Conservation (phyloP, 1,140 invertebrate species). For the Macrobrachium nipponense region DNA sequence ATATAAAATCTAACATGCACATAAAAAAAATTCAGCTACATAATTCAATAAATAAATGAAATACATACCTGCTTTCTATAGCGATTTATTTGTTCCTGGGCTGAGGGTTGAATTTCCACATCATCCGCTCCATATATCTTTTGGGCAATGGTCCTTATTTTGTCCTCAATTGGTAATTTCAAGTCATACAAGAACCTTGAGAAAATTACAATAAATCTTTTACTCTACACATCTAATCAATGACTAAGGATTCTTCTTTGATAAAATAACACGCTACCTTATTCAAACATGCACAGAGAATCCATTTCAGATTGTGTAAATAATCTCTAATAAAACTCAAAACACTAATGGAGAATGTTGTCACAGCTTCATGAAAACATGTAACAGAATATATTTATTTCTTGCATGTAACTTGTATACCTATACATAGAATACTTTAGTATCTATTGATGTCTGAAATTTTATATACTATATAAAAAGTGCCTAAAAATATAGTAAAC, state of each 20-base stretch:
- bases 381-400: too few relatives aligned
- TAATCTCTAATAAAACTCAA: too few relatives aligned
- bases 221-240: background rate
- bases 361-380: too few relatives aligned
- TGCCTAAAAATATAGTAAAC: too few relatives aligned
- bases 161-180: conserved; percentile 81
- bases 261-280: too few relatives aligned
- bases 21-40: background rate
- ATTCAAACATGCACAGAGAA: too few relatives aligned
- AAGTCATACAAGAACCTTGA: conserved; percentile 86
- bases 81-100: conserved; percentile 76
- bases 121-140: conserved; percentile 97
- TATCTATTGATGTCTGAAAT: too few relatives aligned
- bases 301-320: too few relatives aligned
- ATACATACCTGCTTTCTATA: conserved; percentile 76
- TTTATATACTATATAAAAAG: too few relatives aligned
- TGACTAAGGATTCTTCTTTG: background rate
- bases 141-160: conserved; percentile 89
- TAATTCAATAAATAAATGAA: conserved; percentile 37
- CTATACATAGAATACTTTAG: too few relatives aligned
- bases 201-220: background rate
- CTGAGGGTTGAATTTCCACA: conserved; percentile 78
- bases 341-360: too few relatives aligned
- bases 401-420: too few relatives aligned
- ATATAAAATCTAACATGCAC: conserved; percentile 4